Percentiles rank a stretch among this genome's conserved stretches.
phyloP scores from a whole-genome alignment of 1,140 invertebrate species.

The Dendroctonus ponderosae region DNA sequence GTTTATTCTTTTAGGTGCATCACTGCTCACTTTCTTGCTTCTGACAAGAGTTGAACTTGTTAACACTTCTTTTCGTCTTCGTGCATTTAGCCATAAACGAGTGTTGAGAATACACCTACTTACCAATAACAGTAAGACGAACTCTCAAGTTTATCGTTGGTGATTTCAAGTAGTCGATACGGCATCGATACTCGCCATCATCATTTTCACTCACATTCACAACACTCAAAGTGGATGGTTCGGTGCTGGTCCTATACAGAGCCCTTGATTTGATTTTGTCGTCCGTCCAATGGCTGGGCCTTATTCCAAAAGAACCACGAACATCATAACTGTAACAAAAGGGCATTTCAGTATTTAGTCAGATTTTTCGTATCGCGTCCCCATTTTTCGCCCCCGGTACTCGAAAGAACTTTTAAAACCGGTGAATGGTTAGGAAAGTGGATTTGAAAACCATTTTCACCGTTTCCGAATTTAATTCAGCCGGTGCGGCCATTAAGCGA shows the following conservation, averaged over 20 bases:
- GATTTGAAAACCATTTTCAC: constrained; percentile 17
- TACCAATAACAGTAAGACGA: constrained; percentile 68
- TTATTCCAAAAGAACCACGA: constrained; percentile 54
- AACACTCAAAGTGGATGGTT: constrained; percentile 65
- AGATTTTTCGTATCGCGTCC: background rate
- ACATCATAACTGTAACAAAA: constrained; percentile 60
- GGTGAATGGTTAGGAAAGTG: constrained; percentile 10
- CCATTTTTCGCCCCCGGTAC: background rate
- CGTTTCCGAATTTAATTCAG: constrained; percentile 19
- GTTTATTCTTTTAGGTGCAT: too few species aligned
- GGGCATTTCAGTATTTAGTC: background rate
- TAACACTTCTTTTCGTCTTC: too few species aligned
- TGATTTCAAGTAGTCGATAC: constrained; percentile 69
- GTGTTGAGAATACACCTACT: too few species aligned
- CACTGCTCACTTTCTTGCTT: too few species aligned
- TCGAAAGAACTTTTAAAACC: constrained; percentile 1
- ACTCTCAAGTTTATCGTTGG: constrained; percentile 70
- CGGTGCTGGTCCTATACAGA: constrained; percentile 57
- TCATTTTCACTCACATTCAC: constrained; percentile 62
- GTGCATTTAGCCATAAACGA: too few species aligned
- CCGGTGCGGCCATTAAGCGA: constrained; percentile 8
- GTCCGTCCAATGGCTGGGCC: constrained; percentile 59
- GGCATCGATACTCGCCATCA: constrained; percentile 65
- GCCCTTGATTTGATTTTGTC: constrained; percentile 57
- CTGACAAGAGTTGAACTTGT: too few species aligned